Evolutionary conservation across 2,888 invertebrate genomes (phyloP).

Genomic region (Apamea anceps): DNA sequence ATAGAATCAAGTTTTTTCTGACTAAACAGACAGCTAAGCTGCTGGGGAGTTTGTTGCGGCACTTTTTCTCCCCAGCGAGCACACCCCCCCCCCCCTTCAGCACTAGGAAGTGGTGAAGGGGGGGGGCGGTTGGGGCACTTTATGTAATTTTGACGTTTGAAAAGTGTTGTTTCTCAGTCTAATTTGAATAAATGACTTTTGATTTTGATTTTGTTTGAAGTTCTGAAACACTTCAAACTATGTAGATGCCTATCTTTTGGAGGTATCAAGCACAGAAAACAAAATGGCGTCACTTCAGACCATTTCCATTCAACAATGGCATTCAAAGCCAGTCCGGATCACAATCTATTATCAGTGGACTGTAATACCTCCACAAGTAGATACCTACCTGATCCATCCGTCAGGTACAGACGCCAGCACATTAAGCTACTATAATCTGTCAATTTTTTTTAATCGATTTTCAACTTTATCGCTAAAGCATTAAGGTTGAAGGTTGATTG

Average conservation of each 20-base stretch:
- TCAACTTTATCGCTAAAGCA: too few species aligned
- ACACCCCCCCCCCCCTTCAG: too few species aligned
- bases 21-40: not conserved
- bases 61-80: not conserved
- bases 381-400: not conserved
- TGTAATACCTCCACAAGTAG: not conserved
- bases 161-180: not conserved
- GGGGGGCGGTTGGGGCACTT: too few species aligned
- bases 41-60: not conserved
- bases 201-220: too few species aligned
- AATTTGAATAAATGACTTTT: not conserved
- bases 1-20: not conserved
- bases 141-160: not conserved
- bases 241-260: not conserved
- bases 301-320: slow-evolving; percentile 13
- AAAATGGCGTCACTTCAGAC: not conserved
- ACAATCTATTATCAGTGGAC: slow-evolving; percentile 1
- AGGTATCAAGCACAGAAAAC: not conserved
- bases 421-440: too few species aligned
- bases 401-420: not conserved
- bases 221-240: not conserved
- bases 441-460: too few species aligned
- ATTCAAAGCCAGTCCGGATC: slow-evolving; percentile 5
- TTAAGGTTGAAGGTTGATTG: too few species aligned
- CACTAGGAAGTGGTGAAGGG: not conserved